phyloP scores from a whole-genome alignment of 2,113 vertebrate species.

The Catharus minimus region DNA sequence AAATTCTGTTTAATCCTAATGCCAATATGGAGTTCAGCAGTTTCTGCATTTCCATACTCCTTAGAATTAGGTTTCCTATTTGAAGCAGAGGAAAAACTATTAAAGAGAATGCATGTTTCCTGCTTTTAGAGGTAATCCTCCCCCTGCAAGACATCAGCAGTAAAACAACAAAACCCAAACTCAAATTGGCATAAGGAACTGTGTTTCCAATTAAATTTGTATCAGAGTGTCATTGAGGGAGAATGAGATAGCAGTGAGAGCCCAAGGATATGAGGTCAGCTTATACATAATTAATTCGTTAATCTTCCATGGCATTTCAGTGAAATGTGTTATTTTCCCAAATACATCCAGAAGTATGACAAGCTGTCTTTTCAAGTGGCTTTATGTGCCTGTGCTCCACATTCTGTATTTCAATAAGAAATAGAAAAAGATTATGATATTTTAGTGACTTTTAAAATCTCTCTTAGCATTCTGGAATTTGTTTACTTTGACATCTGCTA shows the following conservation, averaged over 20 bases:
- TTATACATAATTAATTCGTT: constrained; percentile 38
- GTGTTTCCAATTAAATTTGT: neutral
- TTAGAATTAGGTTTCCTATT: neutral
- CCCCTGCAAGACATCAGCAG: neutral
- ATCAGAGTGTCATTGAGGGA: neutral
- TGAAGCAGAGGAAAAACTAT: neutral
- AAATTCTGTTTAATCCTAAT: neutral
- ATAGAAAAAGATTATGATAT: neutral
- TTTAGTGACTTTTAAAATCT: neutral
- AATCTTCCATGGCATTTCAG: neutral
- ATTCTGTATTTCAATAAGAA: neutral
- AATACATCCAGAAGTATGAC: neutral
- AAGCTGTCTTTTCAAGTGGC: neutral
- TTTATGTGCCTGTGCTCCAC: neutral
- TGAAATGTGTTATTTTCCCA: constrained; percentile 10
- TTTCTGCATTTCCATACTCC: neutral
- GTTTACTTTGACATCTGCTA: neutral
- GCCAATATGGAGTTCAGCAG: neutral
- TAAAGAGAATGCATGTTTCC: neutral
- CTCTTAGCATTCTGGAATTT: neutral
- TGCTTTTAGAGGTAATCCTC: neutral
- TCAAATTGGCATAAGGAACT: neutral
- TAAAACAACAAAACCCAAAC: neutral
- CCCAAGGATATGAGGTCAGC: constrained; percentile 5
- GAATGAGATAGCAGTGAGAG: neutral